Evolutionary conservation across 2,888 invertebrate species (phyloP), one percentile per base, ranked within the genome.

Genomic region (Cetonia aurata): DNA sequence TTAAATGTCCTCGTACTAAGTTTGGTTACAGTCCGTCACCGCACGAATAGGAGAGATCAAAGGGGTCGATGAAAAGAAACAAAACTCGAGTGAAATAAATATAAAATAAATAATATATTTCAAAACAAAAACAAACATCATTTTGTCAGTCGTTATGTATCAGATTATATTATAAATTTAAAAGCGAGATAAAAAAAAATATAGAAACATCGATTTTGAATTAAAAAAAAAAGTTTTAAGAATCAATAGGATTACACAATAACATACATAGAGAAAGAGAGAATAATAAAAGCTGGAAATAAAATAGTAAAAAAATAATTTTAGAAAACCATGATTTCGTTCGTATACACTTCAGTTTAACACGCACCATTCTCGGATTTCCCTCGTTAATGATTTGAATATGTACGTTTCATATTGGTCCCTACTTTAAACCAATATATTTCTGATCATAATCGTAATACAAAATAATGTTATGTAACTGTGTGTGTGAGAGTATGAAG

Each of bases 91-190:
- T 76, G 75, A 77, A 79, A 79, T 76, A 77, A 79, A 79, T 78
- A 79, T 79, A 81, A 81, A 81, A 81, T 80, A 82, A 82, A 81
- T 80, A 82, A 80, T 82, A 80, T 81, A 81, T 82, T 81, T 81
- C 79, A 80, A 81, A 80, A 78, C 79, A 80, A 48, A 81, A 81
- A 80, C 77, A 80, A 80, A 79, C 79, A 80, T 77, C 74, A 78
- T 77, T 77, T 76, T 77, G 77, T 80, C 80, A 80, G 80, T 80
- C 79, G 76, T 72, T 72, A 80, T 77, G 80, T 77, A 77, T 78
- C 73, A 72, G 71, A 73, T 75, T 33, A 33, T 56, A 59, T 60
- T 48, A 50, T 65, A 65, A 52, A 50, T 74, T 73, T 70, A 55
- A 72, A 72, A 74, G 72, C 72, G 71, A 73, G 67, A 70, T 62